These are phyloP conservation scores for Melanocharis versteri DNA, from an alignment of 2,113 vertebrate genomes.

Conservation along the genomic window DNA sequence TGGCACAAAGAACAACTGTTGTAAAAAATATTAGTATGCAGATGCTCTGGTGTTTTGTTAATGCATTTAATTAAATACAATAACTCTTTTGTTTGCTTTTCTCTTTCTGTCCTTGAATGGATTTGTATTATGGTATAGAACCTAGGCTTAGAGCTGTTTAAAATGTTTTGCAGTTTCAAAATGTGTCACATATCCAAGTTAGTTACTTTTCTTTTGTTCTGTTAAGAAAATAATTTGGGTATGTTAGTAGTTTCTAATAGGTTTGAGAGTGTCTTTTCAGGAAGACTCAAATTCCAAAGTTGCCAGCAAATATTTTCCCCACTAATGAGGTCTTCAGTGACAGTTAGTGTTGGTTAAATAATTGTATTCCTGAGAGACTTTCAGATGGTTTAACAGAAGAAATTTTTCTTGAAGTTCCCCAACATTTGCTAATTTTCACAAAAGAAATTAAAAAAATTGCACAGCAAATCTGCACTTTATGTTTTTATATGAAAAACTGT, in stretches of 20 bases:
- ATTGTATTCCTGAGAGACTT: background rate
- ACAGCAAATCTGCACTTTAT: background rate
- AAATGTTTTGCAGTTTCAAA: background rate
- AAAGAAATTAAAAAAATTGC: background rate
- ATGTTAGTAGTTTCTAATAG: background rate
- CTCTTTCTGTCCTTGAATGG: conserved; percentile 60
- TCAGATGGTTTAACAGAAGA: background rate
- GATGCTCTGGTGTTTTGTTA: conserved; percentile 83
- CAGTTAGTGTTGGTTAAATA: background rate
- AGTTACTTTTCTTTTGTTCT: background rate
- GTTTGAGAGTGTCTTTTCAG: background rate
- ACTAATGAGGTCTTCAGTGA: background rate
- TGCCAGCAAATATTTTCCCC: background rate
- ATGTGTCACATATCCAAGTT: background rate
- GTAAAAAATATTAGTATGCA: conserved; percentile 84
- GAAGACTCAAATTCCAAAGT: background rate
- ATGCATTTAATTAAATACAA: conserved; percentile 80
- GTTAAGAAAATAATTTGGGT: background rate
- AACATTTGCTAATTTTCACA: background rate
- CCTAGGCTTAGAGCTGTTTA: background rate
- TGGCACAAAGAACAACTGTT: conserved; percentile 86
- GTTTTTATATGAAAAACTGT: background rate
- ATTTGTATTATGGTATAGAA: conserved; percentile 70
- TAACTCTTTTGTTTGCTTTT: conserved; percentile 74
- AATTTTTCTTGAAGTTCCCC: background rate